These are phyloP conservation scores for Nemoura dubitans DNA, from an alignment of 2,888 invertebrate species.

Conservation along the genomic window DNA sequence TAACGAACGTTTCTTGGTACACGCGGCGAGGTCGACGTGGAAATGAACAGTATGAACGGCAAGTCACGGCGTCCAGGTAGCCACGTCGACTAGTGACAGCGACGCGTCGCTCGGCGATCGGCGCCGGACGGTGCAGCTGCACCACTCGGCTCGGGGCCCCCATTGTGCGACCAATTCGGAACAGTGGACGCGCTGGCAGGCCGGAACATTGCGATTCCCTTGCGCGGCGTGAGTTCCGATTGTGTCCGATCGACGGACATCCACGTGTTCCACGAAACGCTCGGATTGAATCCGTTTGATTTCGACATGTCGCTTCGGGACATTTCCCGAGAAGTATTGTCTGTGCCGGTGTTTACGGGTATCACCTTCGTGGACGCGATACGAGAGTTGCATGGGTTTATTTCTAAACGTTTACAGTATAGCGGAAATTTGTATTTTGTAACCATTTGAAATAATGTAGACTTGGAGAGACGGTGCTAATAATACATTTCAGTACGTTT, in stretches of 20 bases:
- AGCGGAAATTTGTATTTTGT: too few species aligned
- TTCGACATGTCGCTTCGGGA: background rate
- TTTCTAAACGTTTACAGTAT: too few species aligned
- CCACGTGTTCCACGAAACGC: background rate
- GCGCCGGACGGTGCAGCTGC: too few species aligned
- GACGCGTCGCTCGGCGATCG: background rate
- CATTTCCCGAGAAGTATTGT: conserved; percentile 26
- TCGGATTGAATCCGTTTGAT: conserved; percentile 7
- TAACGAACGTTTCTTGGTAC: conserved; percentile 33
- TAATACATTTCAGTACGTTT: too few species aligned
- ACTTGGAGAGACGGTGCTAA: too few species aligned
- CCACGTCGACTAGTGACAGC: background rate
- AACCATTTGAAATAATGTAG: too few species aligned
- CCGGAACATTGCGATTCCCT: conserved; percentile 35
- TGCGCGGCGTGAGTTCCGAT: background rate
- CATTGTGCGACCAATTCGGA: conserved; percentile 36
- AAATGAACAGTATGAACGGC: conserved; percentile 19
- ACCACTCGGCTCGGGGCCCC: background rate
- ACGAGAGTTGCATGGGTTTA: too few species aligned
- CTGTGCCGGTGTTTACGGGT: too few species aligned
- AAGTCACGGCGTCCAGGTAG: conserved; percentile 18
- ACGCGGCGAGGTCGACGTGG: background rate
- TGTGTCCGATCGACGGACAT: conserved; percentile 19
- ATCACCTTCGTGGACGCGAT: too few species aligned
- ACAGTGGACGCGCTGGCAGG: conserved; percentile 34